Conservation (phyloP, 2,113 vertebrate genomes). For the Petrocephalus microphthalmus region DNA sequence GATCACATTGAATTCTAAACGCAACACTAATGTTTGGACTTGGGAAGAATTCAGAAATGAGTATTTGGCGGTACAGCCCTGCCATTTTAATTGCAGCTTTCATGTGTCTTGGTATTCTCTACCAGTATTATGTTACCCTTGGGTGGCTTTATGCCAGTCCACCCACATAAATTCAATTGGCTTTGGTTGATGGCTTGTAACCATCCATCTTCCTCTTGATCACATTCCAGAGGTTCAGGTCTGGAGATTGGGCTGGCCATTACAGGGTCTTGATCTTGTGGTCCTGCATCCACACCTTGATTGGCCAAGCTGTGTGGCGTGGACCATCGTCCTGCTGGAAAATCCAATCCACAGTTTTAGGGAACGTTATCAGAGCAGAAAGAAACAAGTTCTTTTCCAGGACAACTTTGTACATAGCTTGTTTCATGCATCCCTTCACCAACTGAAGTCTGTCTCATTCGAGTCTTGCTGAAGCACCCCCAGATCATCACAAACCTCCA, state of each 20-base stretch:
- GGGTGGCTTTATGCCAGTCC: constrained; percentile 4
- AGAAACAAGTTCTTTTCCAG: background rate
- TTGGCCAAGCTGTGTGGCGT: background rate
- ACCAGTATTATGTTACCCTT: background rate
- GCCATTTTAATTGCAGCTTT: constrained; percentile 1
- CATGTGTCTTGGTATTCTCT: background rate
- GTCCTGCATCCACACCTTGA: background rate
- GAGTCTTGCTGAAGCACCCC: background rate
- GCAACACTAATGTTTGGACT: background rate
- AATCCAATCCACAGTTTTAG: background rate
- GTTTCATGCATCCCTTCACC: background rate
- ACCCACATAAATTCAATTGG: background rate
- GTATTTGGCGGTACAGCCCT: constrained; percentile 8
- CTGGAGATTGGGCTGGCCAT: constrained; percentile 21
- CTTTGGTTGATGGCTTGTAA: constrained; percentile 19
- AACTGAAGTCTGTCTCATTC: background rate
- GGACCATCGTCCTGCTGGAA: background rate
- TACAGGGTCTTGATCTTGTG: background rate
- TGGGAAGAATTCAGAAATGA: constrained; percentile 13
- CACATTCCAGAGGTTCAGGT: background rate
- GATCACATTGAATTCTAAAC: background rate
- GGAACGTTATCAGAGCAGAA: background rate
- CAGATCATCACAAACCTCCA: background rate
- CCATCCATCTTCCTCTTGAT: background rate
- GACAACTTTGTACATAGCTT: background rate